Evolutionary conservation across 2,113 vertebrate genomes (phyloP).

Genomic region (Seriola rivoliana): DNA sequence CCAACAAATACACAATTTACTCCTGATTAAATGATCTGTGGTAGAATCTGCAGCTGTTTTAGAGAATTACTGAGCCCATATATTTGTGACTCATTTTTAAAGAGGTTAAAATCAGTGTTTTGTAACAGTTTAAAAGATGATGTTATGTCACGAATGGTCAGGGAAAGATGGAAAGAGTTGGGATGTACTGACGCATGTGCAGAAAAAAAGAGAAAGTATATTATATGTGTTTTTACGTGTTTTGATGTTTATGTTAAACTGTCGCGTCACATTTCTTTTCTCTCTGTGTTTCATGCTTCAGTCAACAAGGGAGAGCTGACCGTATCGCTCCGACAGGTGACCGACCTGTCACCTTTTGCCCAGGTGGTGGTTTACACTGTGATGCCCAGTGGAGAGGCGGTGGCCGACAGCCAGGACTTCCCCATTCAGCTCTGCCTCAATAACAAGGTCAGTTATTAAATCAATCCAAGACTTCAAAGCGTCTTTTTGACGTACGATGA

Average conservation of each 20-base stretch:
- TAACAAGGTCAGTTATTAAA: conserved; percentile 85
- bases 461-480: background rate
- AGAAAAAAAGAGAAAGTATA: background rate
- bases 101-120: too few relatives aligned
- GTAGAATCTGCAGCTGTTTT: too few relatives aligned
- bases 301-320: conserved; percentile 82
- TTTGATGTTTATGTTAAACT: background rate
- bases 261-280: background rate
- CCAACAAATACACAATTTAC: background rate
- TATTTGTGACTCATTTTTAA: too few relatives aligned
- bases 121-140: too few relatives aligned
- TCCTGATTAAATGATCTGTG: background rate
- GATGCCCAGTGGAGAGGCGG: conserved; percentile 82
- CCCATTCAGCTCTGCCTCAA: conserved; percentile 85
- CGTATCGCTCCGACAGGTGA: conserved; percentile 70
- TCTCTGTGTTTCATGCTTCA: conserved; percentile 29
- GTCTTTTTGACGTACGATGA: background rate
- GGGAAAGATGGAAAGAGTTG: too few relatives aligned
- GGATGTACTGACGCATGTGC: too few relatives aligned
- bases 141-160: too few relatives aligned
- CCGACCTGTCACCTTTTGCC: conserved; percentile 84
- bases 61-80: too few relatives aligned
- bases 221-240: background rate
- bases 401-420: conserved; percentile 88
- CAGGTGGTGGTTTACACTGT: conserved; percentile 88